Evolutionary conservation across 1,140 invertebrate genomes (phyloP).

Genomic region (Oncopodura yosiiana): DNA sequence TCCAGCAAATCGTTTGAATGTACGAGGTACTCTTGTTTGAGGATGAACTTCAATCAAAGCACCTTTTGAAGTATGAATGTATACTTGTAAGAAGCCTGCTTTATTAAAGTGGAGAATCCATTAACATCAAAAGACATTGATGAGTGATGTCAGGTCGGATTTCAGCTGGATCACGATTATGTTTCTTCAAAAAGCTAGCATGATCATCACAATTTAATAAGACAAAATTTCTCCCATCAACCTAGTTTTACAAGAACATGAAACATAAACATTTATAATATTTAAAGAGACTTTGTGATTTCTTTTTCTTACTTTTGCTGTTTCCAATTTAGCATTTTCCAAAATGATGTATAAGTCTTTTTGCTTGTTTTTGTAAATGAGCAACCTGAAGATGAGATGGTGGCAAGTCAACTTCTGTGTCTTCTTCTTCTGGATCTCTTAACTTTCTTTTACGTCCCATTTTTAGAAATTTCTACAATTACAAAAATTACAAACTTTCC

Average conservation of each 20-base stretch:
- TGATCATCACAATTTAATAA: conserved; percentile 92
- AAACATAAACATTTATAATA: conserved; percentile 11
- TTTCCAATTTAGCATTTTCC: conserved; percentile 88
- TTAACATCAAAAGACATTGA: conserved; percentile 88
- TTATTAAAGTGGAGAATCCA: conserved; percentile 92
- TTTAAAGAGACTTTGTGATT: conserved; percentile 36
- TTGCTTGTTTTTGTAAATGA: conserved; percentile 68
- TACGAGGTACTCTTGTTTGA: conserved; percentile 94
- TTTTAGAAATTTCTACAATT: not conserved
- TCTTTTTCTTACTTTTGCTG: conserved; percentile 68
- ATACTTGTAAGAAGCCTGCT: conserved; percentile 81
- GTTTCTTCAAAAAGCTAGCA: conserved; percentile 66
- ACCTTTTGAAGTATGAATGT: conserved; percentile 91
- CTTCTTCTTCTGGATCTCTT: conserved; percentile 47
- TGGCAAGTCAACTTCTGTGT: conserved; percentile 48
- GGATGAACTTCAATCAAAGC: conserved; percentile 97
- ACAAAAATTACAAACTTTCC: no score
- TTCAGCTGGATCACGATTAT: conserved; percentile 68
- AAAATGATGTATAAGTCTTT: conserved; percentile 86
- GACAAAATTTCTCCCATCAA: conserved; percentile 67
- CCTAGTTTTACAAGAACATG: no score
- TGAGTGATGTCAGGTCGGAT: conserved; percentile 91
- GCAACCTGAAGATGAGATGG: conserved; percentile 56
- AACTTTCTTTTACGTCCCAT: conserved; percentile 52
- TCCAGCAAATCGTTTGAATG: conserved; percentile 95